These are phyloP conservation scores for Propithecus perrieri DNA, from an alignment of 2,797 vertebrate genomes.

Conservation along the genomic window DNA sequence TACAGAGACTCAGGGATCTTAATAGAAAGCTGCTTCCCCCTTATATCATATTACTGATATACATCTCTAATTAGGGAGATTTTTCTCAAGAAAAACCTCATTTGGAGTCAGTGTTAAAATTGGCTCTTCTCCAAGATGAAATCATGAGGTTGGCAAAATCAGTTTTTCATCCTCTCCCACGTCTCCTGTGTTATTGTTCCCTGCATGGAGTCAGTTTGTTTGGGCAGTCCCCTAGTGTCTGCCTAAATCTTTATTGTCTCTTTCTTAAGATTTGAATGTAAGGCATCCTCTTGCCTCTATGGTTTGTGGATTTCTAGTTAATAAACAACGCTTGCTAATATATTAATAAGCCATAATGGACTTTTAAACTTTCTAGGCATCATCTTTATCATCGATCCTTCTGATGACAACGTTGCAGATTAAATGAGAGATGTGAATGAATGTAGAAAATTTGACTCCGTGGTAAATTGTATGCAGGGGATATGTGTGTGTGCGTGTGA, in stretches of 20 bases:
- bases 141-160: conserved; percentile 37
- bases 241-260: not conserved
- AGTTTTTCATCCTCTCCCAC: not conserved
- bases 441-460: not conserved
- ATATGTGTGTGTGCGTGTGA: not conserved
- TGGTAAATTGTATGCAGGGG: not conserved
- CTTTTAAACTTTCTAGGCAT: not conserved
- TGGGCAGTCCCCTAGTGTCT: not conserved
- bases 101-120: not conserved
- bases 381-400: not conserved
- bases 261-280: conserved; percentile 36
- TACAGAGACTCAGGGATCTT: conserved; percentile 46
- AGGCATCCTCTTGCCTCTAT: not conserved
- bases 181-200: not conserved
- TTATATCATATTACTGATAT: not conserved
- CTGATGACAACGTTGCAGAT: not conserved
- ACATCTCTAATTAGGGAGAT: not conserved
- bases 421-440: not conserved
- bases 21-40: not conserved
- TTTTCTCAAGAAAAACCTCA: conserved; percentile 47
- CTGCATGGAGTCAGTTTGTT: not conserved
- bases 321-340: conserved; percentile 27
- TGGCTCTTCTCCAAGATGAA: conserved; percentile 47
- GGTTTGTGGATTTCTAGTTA: conserved; percentile 11
- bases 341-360: not conserved